Base-by-base conservation (phyloP, 2,113 vertebrate species). In the Dendrocopos noguchii region DNA sequence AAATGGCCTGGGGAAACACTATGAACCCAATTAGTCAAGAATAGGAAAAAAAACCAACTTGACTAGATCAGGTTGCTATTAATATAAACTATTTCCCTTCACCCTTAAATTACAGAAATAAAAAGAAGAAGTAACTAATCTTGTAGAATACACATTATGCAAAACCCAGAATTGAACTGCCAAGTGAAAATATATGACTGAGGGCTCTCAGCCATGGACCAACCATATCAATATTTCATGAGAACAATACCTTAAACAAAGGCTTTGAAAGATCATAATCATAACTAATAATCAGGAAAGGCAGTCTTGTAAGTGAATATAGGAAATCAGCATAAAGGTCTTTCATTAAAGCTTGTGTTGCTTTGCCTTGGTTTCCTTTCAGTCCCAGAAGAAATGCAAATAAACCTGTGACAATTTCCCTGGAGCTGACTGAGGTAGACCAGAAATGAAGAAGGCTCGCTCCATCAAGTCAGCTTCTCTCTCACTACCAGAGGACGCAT, bases 91-190 rank as follows among this genome's bases (percentile, higher is more conserved):
- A 78, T 42, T 94, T 96, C 61, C 68, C 44, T 92, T 91, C 75
- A 75, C 22, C 6, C 52, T 79, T 73, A 77, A 85, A 89, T 84
- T 84, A 74, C 67, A 94, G 78, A 97, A 96, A 94, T 74, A 88
- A 95, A 94, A 95, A 1, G 3, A 47, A 89, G 88, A 92, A 93
- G 81, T 91, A 90, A 73, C 84, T 90, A 52, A 67, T 53, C 17
- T 33, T 73, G 60, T 83, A 90, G 75, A 80, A 81, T 33, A 93
- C 1, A 2, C 68, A 78, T 71, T 84, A 84, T 55, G 64, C 75
- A 93, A 92, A 88, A 31, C 12, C 9, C 11, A 3, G 34, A 91
- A 76, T 52, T 6, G 67, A 75, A 84, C 52, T 59, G 68, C 53
- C 87, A 88, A 87, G 25, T 67, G 72, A 80, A 91, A 92, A 81